phyloP scores from a whole-genome alignment of 2,888 invertebrate species.

The Entomobrya multifasciata region DNA sequence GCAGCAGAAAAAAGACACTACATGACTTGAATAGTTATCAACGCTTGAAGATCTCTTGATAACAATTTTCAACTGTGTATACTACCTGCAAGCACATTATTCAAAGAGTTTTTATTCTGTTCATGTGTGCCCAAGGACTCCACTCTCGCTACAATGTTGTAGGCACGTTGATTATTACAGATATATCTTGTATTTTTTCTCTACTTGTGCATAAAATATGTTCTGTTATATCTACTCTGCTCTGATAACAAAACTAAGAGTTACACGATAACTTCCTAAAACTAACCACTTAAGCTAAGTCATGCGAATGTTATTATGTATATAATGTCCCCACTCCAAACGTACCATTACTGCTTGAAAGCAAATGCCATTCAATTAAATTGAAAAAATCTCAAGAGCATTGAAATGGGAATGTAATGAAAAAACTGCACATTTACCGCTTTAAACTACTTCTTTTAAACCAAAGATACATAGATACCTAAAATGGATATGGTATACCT shows the following conservation, averaged over 20 bases:
- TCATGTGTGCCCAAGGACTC: too few relatives aligned
- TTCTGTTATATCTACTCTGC: not conserved
- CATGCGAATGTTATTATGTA: too few relatives aligned
- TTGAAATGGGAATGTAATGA: constrained; percentile 32
- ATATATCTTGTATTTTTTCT: constrained; percentile 7
- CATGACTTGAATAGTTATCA: constrained; percentile 32
- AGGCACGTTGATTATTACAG: not conserved
- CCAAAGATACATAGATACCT: too few relatives aligned
- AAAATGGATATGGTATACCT: too few relatives aligned
- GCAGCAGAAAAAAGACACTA: constrained; percentile 6
- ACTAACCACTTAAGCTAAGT: not conserved
- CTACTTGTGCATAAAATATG: not conserved
- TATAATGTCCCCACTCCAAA: not conserved
- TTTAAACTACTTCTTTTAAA: not conserved
- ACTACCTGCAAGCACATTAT: too few relatives aligned
- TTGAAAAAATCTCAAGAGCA: constrained; percentile 27
- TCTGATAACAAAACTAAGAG: not conserved
- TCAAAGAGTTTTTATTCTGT: not conserved
- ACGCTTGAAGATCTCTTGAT: constrained; percentile 9
- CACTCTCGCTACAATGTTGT: too few relatives aligned
- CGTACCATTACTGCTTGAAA: not conserved
- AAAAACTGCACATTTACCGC: not conserved
- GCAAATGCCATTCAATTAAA: constrained; percentile 26
- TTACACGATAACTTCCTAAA: not conserved
- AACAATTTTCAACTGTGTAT: not conserved